Conservation (phyloP, 1,140 invertebrate genomes). For the Nautilus pompilius region DNA sequence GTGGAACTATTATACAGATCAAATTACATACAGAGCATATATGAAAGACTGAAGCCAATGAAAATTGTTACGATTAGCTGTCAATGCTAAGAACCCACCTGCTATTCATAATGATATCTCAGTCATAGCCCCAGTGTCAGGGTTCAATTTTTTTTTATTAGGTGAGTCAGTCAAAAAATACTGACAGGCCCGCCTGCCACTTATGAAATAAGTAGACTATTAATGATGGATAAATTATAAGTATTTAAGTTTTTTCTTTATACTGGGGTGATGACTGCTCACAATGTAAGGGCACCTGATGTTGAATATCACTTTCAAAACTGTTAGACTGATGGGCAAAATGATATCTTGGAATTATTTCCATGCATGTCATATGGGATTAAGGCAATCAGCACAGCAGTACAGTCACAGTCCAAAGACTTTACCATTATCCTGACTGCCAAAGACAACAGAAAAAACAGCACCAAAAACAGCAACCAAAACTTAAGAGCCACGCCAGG, state of each 20-base stretch:
- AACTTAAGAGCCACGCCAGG: slow-evolving; percentile 30
- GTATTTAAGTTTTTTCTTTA: no score
- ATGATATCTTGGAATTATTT: background rate
- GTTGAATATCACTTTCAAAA: background rate
- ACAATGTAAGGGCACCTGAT: background rate
- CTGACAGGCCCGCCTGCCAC: background rate
- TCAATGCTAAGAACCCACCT: background rate
- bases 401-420: background rate
- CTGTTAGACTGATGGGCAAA: slow-evolving; percentile 2
- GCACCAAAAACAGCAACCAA: slow-evolving; percentile 30
- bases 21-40: background rate
- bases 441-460: slow-evolving; percentile 27
- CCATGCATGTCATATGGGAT: background rate
- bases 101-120: background rate
- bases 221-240: background rate
- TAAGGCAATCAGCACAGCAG: slow-evolving; percentile 1
- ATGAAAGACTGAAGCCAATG: background rate
- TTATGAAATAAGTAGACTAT: background rate
- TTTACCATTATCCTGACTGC: slow-evolving; percentile 5
- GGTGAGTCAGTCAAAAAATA: background rate
- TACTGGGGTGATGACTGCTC: slow-evolving; percentile 2
- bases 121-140: slow-evolving; percentile 1
- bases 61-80: background rate
- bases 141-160: background rate
- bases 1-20: background rate